Conservation (phyloP, 1,140 invertebrate genomes). For the Euura lappo region DNA sequence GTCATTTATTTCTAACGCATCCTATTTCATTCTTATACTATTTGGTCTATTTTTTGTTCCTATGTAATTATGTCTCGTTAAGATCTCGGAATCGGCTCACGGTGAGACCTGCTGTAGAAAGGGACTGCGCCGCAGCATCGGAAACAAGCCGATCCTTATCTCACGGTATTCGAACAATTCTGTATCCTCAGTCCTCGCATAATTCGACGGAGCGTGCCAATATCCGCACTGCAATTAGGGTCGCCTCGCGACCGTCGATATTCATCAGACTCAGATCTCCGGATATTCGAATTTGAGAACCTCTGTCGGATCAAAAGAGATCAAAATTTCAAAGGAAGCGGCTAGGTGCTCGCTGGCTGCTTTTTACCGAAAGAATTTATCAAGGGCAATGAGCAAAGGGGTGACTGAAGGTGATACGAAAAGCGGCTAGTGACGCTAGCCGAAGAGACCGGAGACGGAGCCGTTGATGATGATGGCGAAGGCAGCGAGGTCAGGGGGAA, state of each 20-base stretch:
- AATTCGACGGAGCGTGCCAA: no score
- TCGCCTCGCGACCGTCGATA: no score
- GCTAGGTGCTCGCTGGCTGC: background rate
- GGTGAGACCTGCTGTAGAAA: background rate
- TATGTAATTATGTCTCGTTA: slow-evolving; percentile 26
- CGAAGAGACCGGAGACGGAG: background rate
- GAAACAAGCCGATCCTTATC: slow-evolving; percentile 1
- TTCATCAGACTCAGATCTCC: no score
- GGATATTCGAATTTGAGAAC: no score
- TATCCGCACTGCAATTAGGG: no score
- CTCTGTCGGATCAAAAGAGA: no score
- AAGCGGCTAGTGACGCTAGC: background rate
- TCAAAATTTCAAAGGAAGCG: no score
- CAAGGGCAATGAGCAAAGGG: slow-evolving; percentile 1
- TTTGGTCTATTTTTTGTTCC: background rate
- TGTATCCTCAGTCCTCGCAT: background rate
- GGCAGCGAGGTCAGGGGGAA: slow-evolving; percentile 24
- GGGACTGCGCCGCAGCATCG: background rate
- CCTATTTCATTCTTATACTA: slow-evolving; percentile 4
- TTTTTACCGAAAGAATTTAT: background rate
- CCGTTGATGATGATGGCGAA: background rate
- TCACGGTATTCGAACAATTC: slow-evolving; percentile 2
- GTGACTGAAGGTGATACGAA: slow-evolving; percentile 1
- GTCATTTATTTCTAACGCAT: slow-evolving; percentile 22
- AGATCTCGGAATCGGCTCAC: slow-evolving; percentile 19